phyloP scores from a whole-genome alignment of 2,113 vertebrate genomes.

The Vidua macroura region DNA sequence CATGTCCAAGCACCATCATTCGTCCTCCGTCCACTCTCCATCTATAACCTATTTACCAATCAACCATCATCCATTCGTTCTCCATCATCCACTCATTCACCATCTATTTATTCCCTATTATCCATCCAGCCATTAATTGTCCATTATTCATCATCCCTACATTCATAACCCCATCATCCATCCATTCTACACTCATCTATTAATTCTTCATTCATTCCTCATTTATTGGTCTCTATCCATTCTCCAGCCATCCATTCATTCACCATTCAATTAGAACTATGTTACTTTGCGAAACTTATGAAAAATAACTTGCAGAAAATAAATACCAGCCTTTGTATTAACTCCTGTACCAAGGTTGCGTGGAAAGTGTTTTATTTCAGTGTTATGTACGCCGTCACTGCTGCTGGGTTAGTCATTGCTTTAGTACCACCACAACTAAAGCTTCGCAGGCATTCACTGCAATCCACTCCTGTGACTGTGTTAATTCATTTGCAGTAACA shows the following conservation, averaged over 20 bases:
- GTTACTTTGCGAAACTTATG: no score
- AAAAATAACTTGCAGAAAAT: background rate
- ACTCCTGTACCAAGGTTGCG: fast-evolving
- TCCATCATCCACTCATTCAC: no score
- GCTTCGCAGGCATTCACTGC: background rate
- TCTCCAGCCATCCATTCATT: background rate
- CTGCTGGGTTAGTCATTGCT: background rate
- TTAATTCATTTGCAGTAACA: background rate
- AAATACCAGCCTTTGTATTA: no score
- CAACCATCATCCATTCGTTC: no score
- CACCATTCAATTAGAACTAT: no score
- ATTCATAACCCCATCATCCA: background rate
- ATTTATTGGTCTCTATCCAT: background rate
- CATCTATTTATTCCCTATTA: no score
- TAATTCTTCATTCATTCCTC: background rate
- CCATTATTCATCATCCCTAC: no score
- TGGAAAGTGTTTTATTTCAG: background rate
- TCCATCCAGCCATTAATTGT: no score
- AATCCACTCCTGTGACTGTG: background rate
- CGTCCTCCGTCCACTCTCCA: no score
- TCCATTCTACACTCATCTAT: no score
- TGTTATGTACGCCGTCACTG: fast-evolving
- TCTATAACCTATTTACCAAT: no score
- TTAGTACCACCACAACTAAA: background rate
- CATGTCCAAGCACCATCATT: no score